These are phyloP conservation scores for Anticlea derivata DNA, from an alignment of 2,888 invertebrate genomes.

Conservation along the genomic window DNA sequence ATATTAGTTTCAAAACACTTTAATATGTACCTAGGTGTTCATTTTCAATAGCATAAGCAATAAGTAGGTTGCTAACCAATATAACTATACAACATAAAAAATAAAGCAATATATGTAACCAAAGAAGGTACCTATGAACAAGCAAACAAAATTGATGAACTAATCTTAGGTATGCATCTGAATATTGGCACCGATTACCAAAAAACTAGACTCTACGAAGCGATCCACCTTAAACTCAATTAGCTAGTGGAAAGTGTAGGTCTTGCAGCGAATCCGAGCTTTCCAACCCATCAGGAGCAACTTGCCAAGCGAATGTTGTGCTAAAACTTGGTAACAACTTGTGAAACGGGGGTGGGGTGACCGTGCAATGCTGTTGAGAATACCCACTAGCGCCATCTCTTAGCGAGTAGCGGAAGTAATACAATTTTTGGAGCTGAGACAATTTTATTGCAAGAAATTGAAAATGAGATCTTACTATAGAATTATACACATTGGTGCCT, in stretches of 20 bases:
- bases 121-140: no score
- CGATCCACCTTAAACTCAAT: slow-evolving; percentile 47
- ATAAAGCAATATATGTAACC: no score
- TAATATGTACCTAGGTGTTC: no score
- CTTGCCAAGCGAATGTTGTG: slow-evolving; percentile 57
- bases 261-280: slow-evolving; percentile 56
- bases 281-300: slow-evolving; percentile 55
- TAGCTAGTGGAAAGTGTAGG: slow-evolving; percentile 53
- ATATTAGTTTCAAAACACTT: no score
- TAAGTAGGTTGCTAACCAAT: no score
- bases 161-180: not conserved
- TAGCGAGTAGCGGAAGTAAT: slow-evolving; percentile 55
- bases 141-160: not conserved
- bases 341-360: slow-evolving; percentile 38
- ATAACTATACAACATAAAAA: no score
- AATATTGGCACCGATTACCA: slow-evolving; percentile 23
- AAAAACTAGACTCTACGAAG: slow-evolving; percentile 36
- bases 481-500: no score
- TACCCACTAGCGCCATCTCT: slow-evolving; percentile 64
- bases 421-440: not conserved
- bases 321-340: slow-evolving; percentile 53
- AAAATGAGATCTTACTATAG: no score
- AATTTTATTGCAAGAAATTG: no score
- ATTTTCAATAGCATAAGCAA: no score
- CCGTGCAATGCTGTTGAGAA: not conserved